Percentiles rank a stretch among this genome's conserved stretches.
These are phyloP conservation scores for Diglossa cyanea DNA, from an alignment of 2,797 vertebrate species.

Conservation along the genomic window DNA sequence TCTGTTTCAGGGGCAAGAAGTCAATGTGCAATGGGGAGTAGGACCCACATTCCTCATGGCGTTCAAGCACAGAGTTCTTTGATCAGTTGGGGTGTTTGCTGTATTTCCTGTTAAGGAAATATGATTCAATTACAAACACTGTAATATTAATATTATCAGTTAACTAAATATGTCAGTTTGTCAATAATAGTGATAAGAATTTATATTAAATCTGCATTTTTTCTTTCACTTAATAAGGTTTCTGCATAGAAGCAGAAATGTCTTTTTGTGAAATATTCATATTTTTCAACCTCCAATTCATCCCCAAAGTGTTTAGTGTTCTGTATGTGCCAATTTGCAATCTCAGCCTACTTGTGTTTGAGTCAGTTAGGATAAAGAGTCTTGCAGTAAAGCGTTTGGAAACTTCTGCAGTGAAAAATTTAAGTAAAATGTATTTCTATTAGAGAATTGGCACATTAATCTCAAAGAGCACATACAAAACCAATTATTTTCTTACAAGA, in stretches of 20 bases:
- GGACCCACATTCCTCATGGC: rapidly evolving
- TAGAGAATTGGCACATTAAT: conserved; percentile 45
- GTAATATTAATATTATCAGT: not conserved
- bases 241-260: not conserved
- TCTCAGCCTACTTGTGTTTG: not conserved
- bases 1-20: not conserved
- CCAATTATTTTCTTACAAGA: conserved; percentile 53
- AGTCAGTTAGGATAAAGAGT: not conserved
- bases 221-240: conserved; percentile 15
- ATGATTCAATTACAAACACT: not conserved
- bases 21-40: not conserved
- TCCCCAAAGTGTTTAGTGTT: not conserved
- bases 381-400: conserved; percentile 3
- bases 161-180: not conserved
- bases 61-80: not conserved
- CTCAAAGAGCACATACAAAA: conserved; percentile 12
- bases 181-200: not conserved
- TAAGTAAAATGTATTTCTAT: conserved; percentile 48
- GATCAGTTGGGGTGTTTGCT: not conserved
- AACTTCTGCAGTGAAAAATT: conserved; percentile 27
- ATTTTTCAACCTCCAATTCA: not conserved
- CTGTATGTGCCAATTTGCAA: not conserved
- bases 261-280: not conserved
- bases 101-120: not conserved
- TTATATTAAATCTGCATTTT: not conserved